A percentile compares a stretch with the other conserved stretches of the same genome.
These are phyloP conservation scores for Yasuhikotakia modesta DNA, from an alignment of 2,797 vertebrate genomes.

Conservation along the genomic window DNA sequence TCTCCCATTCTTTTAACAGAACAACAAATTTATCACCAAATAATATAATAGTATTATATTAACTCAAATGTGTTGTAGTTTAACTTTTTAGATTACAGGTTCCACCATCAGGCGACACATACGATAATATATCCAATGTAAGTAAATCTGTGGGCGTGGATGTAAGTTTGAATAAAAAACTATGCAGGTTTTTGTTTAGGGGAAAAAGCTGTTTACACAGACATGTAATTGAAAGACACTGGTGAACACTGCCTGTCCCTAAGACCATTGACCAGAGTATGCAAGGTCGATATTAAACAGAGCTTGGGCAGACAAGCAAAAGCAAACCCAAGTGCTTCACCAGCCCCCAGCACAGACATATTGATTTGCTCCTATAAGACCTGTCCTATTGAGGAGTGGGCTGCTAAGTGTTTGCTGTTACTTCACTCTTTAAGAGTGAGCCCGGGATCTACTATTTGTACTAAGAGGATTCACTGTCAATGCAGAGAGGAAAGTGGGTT, in stretches of 20 bases:
- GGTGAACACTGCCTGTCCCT: not conserved
- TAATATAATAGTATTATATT: too few relatives aligned
- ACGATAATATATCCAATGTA: not conserved
- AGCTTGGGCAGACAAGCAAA: constrained; percentile 4
- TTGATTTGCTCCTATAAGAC: constrained; percentile 32
- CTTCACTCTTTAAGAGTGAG: constrained; percentile 8
- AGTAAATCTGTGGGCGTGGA: too few relatives aligned
- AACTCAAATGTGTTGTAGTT: too few relatives aligned
- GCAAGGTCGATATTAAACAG: constrained; percentile 18
- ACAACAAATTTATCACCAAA: too few relatives aligned
- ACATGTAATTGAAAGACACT: constrained; percentile 22
- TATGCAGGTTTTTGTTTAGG: too few relatives aligned
- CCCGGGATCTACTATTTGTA: constrained; percentile 14
- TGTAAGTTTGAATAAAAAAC: too few relatives aligned
- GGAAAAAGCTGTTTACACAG: not conserved
- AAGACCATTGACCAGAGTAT: constrained; percentile 22
- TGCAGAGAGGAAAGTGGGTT: constrained; percentile 10
- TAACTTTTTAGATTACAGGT: not conserved
- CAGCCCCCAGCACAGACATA: not conserved
- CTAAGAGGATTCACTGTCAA: constrained; percentile 28
- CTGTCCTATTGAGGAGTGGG: constrained; percentile 26
- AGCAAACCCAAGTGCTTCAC: constrained; percentile 17
- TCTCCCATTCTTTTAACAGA: too few relatives aligned
- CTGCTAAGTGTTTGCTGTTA: constrained; percentile 43
- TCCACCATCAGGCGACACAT: not conserved